Percentiles rank a stretch among this genome's conserved stretches.
phyloP scores from a whole-genome alignment of 2,888 invertebrate genomes.

The Oxycera nigricornis region DNA sequence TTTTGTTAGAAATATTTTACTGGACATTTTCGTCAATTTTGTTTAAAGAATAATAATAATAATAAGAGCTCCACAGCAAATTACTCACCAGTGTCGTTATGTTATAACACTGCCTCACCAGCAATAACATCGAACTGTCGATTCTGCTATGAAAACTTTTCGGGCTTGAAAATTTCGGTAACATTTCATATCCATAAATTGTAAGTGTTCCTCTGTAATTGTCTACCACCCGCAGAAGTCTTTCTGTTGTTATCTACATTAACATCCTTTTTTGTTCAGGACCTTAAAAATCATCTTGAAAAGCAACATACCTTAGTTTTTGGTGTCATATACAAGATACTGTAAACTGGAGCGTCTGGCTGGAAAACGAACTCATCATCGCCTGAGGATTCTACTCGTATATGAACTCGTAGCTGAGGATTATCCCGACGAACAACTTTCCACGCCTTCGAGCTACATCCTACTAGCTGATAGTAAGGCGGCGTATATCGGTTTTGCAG shows the following conservation, averaged over 20 bases:
- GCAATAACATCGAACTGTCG: conserved; percentile 71
- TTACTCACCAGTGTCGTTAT: conserved; percentile 74
- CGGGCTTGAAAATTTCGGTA: conserved; percentile 72
- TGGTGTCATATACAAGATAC: conserved; percentile 71
- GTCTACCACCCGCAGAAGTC: conserved; percentile 67
- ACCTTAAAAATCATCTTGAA: neutral
- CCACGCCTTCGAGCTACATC: conserved; percentile 64
- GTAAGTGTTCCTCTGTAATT: conserved; percentile 69
- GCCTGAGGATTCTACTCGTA: conserved; percentile 69
- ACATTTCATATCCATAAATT: conserved; percentile 72
- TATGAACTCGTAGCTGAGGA: conserved; percentile 71
- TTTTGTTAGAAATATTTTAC: neutral
- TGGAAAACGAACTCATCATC: conserved; percentile 72
- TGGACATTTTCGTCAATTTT: neutral
- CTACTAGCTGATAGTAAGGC: conserved; percentile 63
- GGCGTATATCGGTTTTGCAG: conserved; percentile 76
- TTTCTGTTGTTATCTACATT: conserved; percentile 62
- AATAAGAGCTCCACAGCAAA: too few relatives aligned
- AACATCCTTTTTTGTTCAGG: neutral
- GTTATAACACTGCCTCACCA: conserved; percentile 72
- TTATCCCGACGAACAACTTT: conserved; percentile 65
- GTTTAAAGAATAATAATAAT: too few relatives aligned
- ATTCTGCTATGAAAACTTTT: conserved; percentile 74
- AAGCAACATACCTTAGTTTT: conserved; percentile 64
- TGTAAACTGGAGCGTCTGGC: conserved; percentile 72